These are phyloP conservation scores for Trogon melanurus DNA, from an alignment of 2,113 vertebrate species.

Conservation along the genomic window DNA sequence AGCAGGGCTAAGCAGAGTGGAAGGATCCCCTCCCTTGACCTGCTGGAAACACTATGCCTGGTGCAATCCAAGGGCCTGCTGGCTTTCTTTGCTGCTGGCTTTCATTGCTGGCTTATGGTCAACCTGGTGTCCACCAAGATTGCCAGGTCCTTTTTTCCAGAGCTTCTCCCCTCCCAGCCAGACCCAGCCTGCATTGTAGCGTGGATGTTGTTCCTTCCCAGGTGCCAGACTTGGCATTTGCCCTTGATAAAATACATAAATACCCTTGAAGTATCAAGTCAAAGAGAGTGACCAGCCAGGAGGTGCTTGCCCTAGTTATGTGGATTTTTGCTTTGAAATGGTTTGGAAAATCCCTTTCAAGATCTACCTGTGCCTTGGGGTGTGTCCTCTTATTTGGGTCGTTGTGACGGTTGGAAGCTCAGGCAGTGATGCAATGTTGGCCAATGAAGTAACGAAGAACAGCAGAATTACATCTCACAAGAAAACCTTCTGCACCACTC, in stretches of 20 bases:
- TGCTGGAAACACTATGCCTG: neutral
- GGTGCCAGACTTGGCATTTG: neutral
- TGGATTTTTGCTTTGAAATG: neutral
- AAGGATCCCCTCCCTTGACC: accelerated
- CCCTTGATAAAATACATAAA: neutral
- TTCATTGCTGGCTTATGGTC: neutral
- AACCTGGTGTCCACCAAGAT: neutral
- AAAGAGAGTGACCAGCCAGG: neutral
- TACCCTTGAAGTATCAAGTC: neutral
- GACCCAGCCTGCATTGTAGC: neutral
- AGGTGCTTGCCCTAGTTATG: neutral
- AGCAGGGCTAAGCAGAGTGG: neutral
- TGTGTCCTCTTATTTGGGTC: neutral
- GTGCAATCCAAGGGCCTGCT: neutral
- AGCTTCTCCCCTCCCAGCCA: neutral
- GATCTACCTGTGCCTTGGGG: neutral
- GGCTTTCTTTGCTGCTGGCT: neutral
- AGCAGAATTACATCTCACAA: neutral
- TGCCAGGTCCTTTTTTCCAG: neutral
- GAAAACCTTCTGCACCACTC: neutral
- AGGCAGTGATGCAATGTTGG: neutral
- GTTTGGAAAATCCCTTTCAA: neutral
- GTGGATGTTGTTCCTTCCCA: neutral
- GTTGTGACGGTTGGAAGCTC: neutral
- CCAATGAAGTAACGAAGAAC: neutral